Base-by-base conservation (phyloP, 2,113 vertebrate species). In the Cinclus mexicanus region DNA sequence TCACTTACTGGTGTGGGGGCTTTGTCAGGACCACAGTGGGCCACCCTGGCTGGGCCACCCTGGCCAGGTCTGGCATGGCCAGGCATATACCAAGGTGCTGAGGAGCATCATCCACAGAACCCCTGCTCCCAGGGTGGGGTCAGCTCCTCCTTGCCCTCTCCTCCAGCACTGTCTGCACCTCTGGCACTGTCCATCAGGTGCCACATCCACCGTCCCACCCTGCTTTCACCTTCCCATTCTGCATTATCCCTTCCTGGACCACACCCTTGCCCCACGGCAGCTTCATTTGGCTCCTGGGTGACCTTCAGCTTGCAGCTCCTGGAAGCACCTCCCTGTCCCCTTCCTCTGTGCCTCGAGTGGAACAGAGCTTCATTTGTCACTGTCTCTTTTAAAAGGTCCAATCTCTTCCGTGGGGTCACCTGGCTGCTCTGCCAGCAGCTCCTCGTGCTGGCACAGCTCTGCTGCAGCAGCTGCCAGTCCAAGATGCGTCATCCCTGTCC, bases 351-450 rank as follows among this genome's bases (percentile, higher is more conserved):
- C 56, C 80, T 83, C 1, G 6, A 89, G 79, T 52, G 59, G 85
- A 68, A 87, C 50, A 5, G 53, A 80, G 60, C 42, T 76, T 92
- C 83, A 94, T 97, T 89, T 87, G 91, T 98, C 97, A 96, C 93
- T 97, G 97, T 97, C 97, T 97, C 69, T 83, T 93, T 89, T 81
- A 77, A 95, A 97, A 98, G 94, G 97, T 84, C 90, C 91, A 88
- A 49, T 83, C 60, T 90, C 90, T 79, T 68, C 53, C 1, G 1
- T 10, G 20, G 91, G 94, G 96, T 94, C 94, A 86, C 91, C 91
- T 72, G 93, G 91, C 87, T 61, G 84, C 68, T 91, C 75, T 89
- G 92, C 89, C 88, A 93, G 74, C 64, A 92, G 70, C 85, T 87
- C 53, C 69, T 59, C 0, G 1, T 24, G 83, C 93, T 83, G 88